Base-by-base conservation (phyloP, 2,888 invertebrate species). In the Heliconius erato region DNA sequence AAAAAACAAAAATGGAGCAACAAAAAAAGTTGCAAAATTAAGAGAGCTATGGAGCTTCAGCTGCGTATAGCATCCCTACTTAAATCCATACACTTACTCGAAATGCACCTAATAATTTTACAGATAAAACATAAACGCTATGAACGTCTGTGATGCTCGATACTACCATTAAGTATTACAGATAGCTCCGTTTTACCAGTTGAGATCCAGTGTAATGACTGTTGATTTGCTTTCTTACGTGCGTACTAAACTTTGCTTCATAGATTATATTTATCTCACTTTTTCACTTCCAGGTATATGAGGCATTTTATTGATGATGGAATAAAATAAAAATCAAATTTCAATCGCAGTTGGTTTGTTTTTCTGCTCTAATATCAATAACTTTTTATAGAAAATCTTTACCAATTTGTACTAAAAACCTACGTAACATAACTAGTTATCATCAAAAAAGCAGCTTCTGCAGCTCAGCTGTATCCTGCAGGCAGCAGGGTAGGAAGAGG, bases 141-240 rank as follows among this genome's bases (percentile, higher is more conserved):
- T 49, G 26, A 72, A 49, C 72, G 72, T 54, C 28, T 23, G 26
- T 80, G 28, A 65, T 85, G 86, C 86, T 85, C 85, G 85, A 83
- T 74, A 85, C 84, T 85, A 87, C 88, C 88, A 88, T 87, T 86
- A 89, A 84, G 82, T 85, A 79, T 84, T 85, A 88, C 85, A 84
- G 83, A 85, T 85, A 84, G 78, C 77, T 84, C 83, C 83, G 82
- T 88, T 89, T 89, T 88, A 88, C 85, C 83, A 84, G 79, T 79
- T 84, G 84, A 87, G 83, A 85, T 86, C 82, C 84, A 85, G 63
- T 83, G 84, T 84, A 86, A 87, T 86, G 85, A 86, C 85, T 81
- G 82, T 32, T 83, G 85, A 88, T 89, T 89, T 87, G 87, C 86
- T 88, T 89, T 89, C 88, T 86, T 87, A 86, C 86, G 86, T 86